Evolutionary conservation across 2,113 vertebrate species (phyloP).

Genomic region (Syrrhaptes paradoxus): DNA sequence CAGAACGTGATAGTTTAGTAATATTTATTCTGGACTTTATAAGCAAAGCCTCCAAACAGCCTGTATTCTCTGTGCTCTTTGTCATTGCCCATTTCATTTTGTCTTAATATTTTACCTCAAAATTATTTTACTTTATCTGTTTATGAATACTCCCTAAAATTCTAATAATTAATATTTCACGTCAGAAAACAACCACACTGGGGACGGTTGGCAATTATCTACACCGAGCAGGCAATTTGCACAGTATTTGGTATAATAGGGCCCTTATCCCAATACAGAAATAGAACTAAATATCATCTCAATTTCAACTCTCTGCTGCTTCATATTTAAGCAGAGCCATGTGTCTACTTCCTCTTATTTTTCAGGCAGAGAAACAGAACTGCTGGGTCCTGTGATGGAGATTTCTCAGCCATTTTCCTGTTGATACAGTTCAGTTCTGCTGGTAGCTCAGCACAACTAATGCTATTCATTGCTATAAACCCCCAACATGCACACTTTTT

Average conservation of each 20-base stretch:
- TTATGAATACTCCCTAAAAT: neutral
- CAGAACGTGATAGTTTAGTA: neutral
- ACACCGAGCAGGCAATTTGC: rapidly evolving
- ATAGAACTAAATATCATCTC: neutral
- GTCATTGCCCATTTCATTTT: neutral
- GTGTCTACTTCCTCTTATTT: neutral
- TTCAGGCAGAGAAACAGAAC: neutral
- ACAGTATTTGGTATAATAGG: neutral
- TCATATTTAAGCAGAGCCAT: neutral
- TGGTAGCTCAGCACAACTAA: neutral
- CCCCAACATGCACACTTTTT: rapidly evolving
- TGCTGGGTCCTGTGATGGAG: neutral
- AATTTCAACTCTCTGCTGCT: neutral
- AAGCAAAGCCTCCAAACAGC: neutral
- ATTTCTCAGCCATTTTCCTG: neutral
- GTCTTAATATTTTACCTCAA: neutral
- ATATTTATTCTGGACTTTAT: neutral
- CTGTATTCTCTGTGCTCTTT: neutral
- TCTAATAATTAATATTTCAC: neutral
- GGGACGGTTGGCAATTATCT: neutral
- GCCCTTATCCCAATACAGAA: neutral
- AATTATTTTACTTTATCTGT: neutral
- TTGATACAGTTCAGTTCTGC: neutral
- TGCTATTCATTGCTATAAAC: neutral
- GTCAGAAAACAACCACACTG: neutral